Evolutionary conservation across 2,113 vertebrate genomes (phyloP), one percentile per base, ranked within the genome.

Genomic region (Zapornia atra): DNA sequence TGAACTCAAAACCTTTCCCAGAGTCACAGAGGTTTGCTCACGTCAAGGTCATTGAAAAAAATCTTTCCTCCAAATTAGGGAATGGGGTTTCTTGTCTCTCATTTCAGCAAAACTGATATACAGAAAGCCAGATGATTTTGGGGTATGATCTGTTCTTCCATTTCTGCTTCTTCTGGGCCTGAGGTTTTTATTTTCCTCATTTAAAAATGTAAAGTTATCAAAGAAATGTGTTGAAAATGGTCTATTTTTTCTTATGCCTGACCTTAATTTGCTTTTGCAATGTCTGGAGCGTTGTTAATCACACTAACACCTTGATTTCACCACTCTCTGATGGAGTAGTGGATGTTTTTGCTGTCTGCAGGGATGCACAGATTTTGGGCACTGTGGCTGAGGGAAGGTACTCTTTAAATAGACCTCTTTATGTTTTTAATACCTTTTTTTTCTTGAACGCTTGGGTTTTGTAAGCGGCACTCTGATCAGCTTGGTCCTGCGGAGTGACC

Each of bases 331-430:
- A 56, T n/a, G 24, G 24, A 66, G 14, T 19, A 53, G 34, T 0
- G 5, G 68, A 68, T 86, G 15, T 83, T 75, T 33, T 44, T 71
- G 69, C 60, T 77, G 3, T 57, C 44, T 88, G 33, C 33, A 5
- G 10, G 51, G 38, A 21, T 81, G 31, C 34, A 38, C 0, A 0
- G 12, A 14, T 84, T 66, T 68, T 0, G 0, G 57, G n/a, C 46
- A 28, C 26, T 56, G 38, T 26, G 50, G 25, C 54, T 63, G 42
- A 64, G 44, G 40, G 50, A 71, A 48, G 42, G 17, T 31, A 17
- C 7, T 60, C 26, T 63, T 81, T 69, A 17, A 88, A 8, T n/a
- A 33, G 33, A 54, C 5, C 28, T 42, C 6, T 65, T 92, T 2
- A 3, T 26, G 13, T 6, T 92, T 88, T 90, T 56, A 86, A 21